Evolutionary conservation across 2,113 vertebrate genomes (phyloP).

Genomic region (Perca schrenkii): DNA sequence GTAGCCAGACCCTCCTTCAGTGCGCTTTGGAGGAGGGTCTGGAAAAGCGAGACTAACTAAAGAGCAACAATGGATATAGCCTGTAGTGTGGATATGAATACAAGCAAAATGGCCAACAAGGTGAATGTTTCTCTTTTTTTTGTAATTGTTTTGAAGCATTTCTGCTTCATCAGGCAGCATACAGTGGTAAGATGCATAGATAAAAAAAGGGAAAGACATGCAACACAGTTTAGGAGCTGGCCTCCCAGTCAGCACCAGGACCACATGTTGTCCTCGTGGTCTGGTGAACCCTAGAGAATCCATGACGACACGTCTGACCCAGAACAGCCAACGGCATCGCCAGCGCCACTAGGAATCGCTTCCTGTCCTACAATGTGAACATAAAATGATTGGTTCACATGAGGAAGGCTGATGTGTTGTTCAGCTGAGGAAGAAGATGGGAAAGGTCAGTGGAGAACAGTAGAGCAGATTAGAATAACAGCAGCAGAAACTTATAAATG

Average conservation of each 20-base stretch:
- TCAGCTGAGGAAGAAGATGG: constrained; percentile 10
- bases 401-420: neutral
- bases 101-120: constrained; percentile 11
- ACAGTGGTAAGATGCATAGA: constrained; percentile 4
- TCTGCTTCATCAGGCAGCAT: neutral
- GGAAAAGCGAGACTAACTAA: neutral
- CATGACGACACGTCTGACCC: neutral
- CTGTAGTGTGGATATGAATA: neutral
- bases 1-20: no score
- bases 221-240: constrained; percentile 19
- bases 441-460: neutral
- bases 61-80: constrained; percentile 8
- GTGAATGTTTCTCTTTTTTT: neutral
- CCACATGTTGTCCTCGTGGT: constrained; percentile 22
- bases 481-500: neutral
- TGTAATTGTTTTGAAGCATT: neutral
- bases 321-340: neutral
- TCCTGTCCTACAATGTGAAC: neutral
- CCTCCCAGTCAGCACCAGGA: neutral
- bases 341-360: neutral
- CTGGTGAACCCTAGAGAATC: constrained; percentile 17
- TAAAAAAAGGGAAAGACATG: constrained; percentile 41
- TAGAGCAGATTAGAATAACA: neutral
- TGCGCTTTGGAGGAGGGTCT: no score
- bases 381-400: constrained; percentile 13